Conservation (phyloP, 1,140 invertebrate genomes). For the Daktulosphaira vitifoliae region DNA sequence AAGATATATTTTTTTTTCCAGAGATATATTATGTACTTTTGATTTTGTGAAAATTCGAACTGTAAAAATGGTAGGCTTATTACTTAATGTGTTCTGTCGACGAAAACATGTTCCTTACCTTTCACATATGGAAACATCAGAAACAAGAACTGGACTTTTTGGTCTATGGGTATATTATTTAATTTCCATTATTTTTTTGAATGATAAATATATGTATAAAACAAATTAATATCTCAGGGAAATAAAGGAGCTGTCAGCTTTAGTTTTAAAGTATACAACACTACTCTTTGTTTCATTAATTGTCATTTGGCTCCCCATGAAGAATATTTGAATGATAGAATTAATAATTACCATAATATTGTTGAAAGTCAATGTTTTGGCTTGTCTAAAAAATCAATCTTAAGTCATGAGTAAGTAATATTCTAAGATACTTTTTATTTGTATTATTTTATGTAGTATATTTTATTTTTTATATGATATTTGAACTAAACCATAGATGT, state of each 20-base stretch:
- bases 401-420: constrained; percentile 77
- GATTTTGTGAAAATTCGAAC: constrained; percentile 70
- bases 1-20: constrained; percentile 42
- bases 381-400: constrained; percentile 56
- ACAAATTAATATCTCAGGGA: constrained; percentile 66
- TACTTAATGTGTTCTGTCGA: constrained; percentile 65
- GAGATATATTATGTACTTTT: constrained; percentile 56
- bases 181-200: no score
- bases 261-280: constrained; percentile 74
- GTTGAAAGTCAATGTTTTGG: constrained; percentile 59
- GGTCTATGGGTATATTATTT: constrained; percentile 66
- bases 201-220: no score
- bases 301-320: constrained; percentile 83
- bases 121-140: constrained; percentile 71
- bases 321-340: constrained; percentile 63
- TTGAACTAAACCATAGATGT: no score
- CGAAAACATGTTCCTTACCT: constrained; percentile 69
- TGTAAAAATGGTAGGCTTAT: constrained; percentile 66
- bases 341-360: constrained; percentile 79
- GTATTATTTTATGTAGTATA: background rate
- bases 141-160: constrained; percentile 76
- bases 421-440: no score
- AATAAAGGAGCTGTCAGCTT: constrained; percentile 90
- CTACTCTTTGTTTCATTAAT: constrained; percentile 79
- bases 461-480: background rate